These are phyloP conservation scores for Dolichoris vasculosae DNA, from an alignment of 1,140 invertebrate genomes.

Conservation along the genomic window DNA sequence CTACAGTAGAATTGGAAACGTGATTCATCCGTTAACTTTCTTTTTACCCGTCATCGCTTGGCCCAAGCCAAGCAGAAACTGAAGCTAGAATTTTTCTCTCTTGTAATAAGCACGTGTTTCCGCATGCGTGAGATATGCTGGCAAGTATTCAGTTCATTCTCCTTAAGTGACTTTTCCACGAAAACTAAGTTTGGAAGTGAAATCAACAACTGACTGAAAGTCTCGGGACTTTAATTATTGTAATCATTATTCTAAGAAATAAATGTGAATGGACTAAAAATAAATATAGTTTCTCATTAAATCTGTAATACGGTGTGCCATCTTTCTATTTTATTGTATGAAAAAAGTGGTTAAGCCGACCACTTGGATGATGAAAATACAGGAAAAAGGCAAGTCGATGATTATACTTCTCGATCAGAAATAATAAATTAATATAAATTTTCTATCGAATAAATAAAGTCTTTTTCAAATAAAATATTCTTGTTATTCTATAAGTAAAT, in stretches of 20 bases:
- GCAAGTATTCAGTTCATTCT: not conserved
- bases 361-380: too few relatives aligned
- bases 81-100: constrained; percentile 12
- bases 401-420: too few relatives aligned
- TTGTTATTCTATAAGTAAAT: too few relatives aligned
- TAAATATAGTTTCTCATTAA: not conserved
- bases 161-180: not conserved
- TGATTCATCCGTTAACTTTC: constrained; percentile 5
- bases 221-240: constrained; percentile 14
- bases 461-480: too few relatives aligned
- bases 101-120: constrained; percentile 3
- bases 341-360: not conserved
- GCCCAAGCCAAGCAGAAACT: not conserved
- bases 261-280: not conserved
- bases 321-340: not conserved
- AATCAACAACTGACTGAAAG: not conserved
- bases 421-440: too few relatives aligned
- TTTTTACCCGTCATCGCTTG: not conserved
- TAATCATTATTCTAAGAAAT: not conserved
- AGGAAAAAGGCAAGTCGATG: too few relatives aligned
- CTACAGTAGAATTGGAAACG: not conserved
- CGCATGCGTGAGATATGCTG: not conserved
- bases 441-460: too few relatives aligned
- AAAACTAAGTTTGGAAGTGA: constrained; percentile 9
- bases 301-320: not conserved